A percentile compares a stretch with the other conserved stretches of the same genome.
phyloP scores from a whole-genome alignment of 2,113 vertebrate species.

The Saccopteryx bilineata region DNA sequence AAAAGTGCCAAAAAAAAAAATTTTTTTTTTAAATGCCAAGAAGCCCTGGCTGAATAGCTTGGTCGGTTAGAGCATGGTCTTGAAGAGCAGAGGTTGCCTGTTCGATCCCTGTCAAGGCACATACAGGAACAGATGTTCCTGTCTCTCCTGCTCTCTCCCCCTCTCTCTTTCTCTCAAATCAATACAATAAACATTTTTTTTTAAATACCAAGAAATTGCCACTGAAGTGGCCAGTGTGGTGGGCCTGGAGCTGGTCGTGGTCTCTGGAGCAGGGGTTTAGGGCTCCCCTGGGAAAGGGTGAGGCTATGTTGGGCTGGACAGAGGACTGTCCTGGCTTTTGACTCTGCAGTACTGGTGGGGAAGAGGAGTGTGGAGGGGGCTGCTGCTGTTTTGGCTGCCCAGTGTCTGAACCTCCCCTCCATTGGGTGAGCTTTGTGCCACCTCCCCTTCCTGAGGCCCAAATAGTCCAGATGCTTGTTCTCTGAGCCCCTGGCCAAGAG shows the following conservation, averaged over 20 bases:
- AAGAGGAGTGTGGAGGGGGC: rapidly evolving
- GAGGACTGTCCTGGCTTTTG: background rate
- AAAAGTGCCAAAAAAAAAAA: no score
- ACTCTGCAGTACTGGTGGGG: rapidly evolving
- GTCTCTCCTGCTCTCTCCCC: no score
- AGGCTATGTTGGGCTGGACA: rapidly evolving
- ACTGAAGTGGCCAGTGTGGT: background rate
- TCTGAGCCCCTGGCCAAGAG: background rate
- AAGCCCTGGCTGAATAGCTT: no score
- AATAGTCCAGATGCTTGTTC: background rate
- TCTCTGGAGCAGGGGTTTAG: background rate
- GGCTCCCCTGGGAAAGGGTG: background rate
- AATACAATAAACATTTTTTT: no score
- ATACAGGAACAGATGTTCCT: no score
- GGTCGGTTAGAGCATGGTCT: no score
- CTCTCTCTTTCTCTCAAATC: no score
- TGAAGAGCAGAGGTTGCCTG: no score
- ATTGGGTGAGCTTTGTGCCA: rapidly evolving
- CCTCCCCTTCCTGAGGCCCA: background rate
- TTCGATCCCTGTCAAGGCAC: no score
- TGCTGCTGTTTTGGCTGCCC: rapidly evolving
- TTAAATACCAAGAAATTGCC: no score
- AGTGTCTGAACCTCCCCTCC: background rate
- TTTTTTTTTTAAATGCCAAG: no score
- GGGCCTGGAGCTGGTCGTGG: background rate